Evolutionary conservation across 2,888 invertebrate species (phyloP).

Genomic region (Tortricodes alternella): DNA sequence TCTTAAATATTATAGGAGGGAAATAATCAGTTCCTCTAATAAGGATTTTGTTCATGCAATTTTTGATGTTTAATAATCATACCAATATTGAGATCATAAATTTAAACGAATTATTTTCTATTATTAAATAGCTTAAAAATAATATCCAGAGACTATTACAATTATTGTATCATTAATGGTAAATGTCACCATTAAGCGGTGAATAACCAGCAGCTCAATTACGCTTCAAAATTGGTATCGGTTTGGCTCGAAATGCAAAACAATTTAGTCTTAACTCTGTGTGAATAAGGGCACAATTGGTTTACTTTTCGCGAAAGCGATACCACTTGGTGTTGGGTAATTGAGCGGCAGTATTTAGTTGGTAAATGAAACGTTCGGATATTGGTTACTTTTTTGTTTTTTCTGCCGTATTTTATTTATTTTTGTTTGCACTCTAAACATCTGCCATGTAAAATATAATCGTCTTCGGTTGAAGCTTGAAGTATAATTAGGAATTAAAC

Average conservation of each 20-base stretch:
- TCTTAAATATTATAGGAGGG: slow-evolving; percentile 8
- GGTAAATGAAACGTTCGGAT: no score
- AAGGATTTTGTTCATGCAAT: slow-evolving; percentile 2
- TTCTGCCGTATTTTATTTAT: background rate
- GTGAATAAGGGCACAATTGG: no score
- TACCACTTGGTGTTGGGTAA: no score
- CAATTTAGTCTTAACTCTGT: no score
- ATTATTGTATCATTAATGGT: no score
- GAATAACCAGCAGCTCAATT: no score
- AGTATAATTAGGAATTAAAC: slow-evolving; percentile 4
- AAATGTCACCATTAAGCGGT: background rate
- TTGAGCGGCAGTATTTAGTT: no score
- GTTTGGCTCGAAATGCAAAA: no score
- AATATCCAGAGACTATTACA: no score
- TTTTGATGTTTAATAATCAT: background rate
- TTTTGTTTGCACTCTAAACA: background rate
- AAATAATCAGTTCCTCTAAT: background rate
- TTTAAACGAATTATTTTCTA: background rate
- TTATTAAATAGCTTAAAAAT: slow-evolving; percentile 3
- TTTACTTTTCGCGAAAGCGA: no score
- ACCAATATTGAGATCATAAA: background rate
- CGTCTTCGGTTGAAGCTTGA: slow-evolving; percentile 14
- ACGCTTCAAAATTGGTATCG: no score
- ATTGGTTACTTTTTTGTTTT: no score
- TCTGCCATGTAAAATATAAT: background rate